Percentiles rank a stretch among this genome's conserved stretches.
These are phyloP conservation scores for Melopsittacus undulatus DNA, from an alignment of 2,797 vertebrate species.

Conservation along the genomic window DNA sequence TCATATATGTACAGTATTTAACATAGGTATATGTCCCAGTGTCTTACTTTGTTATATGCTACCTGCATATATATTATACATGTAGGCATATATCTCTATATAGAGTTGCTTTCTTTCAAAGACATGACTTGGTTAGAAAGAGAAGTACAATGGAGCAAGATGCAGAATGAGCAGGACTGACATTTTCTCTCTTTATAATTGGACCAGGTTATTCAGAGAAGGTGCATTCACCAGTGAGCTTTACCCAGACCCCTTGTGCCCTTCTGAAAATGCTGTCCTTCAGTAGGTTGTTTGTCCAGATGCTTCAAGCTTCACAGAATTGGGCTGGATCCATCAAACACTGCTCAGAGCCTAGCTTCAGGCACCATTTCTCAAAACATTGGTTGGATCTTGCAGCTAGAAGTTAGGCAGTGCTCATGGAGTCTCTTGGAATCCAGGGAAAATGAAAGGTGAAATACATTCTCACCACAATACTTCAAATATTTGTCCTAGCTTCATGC, in stretches of 20 bases:
- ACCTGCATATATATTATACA: neutral
- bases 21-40: neutral
- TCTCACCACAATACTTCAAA: neutral
- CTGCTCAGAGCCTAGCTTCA: neutral
- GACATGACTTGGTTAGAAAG: neutral
- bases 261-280: neutral
- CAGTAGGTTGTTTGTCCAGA: neutral
- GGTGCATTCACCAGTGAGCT: neutral
- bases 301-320: neutral
- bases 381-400: neutral
- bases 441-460: neutral
- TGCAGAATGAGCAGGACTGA: fast-evolving
- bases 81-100: neutral
- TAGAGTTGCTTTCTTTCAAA: neutral
- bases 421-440: neutral
- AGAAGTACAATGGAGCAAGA: neutral
- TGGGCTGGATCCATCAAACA: neutral
- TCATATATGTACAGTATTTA: neutral
- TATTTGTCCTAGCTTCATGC: neutral
- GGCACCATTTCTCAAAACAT: neutral
- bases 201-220: neutral
- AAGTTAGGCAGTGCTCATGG: neutral
- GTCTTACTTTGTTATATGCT: neutral
- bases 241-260: neutral
- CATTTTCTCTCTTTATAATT: neutral